Percentiles rank a stretch among this genome's conserved stretches.
phyloP scores from a whole-genome alignment of 2,113 vertebrate genomes.

The Microcebus ravelobensis region DNA sequence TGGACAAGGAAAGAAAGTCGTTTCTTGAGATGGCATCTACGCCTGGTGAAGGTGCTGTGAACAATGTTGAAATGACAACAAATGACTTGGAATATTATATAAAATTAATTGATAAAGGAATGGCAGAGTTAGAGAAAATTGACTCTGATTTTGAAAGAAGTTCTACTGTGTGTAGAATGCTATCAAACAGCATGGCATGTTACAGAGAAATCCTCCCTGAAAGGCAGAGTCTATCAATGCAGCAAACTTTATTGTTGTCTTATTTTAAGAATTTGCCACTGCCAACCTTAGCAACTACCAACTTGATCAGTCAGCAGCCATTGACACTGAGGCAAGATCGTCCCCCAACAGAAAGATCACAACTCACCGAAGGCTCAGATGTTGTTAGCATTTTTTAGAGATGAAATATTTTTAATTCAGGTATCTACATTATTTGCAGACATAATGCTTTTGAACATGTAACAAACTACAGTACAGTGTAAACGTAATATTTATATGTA shows the following conservation, averaged over 20 bases:
- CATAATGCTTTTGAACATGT: not conserved
- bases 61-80: not conserved
- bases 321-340: not conserved
- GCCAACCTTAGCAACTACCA: not conserved
- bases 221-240: not conserved
- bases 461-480: not conserved
- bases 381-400: not conserved
- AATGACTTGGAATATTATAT: not conserved
- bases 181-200: not conserved
- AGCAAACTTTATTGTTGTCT: not conserved
- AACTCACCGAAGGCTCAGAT: not conserved
- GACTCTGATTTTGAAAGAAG: not conserved
- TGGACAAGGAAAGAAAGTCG: not conserved
- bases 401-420: not conserved
- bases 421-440: not conserved
- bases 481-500: not conserved
- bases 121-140: not conserved
- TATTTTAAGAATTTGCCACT: not conserved
- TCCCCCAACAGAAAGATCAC: not conserved
- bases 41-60: not conserved
- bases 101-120: not conserved
- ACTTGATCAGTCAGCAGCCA: not conserved
- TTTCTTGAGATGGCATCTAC: not conserved
- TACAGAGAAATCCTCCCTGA: not conserved
- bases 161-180: not conserved